Conservation (phyloP, 1,140 invertebrate species). For the Nautilus pompilius region DNA sequence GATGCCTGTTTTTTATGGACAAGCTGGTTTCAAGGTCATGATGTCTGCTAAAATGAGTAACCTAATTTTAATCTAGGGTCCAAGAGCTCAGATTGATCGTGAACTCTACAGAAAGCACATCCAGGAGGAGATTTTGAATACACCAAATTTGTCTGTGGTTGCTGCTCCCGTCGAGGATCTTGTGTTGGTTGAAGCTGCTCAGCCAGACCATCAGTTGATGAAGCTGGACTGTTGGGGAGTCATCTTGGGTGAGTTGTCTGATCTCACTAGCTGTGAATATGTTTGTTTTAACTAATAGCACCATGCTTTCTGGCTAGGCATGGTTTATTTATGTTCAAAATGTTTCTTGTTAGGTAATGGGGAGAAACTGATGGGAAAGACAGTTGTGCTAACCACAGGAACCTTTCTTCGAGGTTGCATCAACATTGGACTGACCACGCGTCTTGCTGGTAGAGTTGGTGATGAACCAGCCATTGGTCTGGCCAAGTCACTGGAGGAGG, state of each 20-base stretch:
- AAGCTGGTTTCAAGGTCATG: no score
- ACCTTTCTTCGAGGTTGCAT: slow-evolving; percentile 90
- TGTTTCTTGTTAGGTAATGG: slow-evolving; percentile 34
- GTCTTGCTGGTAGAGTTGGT: slow-evolving; percentile 81
- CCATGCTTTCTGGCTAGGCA: no score
- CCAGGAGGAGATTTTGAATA: slow-evolving; percentile 73
- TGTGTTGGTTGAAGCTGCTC: slow-evolving; percentile 59
- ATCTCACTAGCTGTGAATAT: not conserved
- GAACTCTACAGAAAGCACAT: slow-evolving; percentile 76
- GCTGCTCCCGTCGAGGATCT: slow-evolving; percentile 83
- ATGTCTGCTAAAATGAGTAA: no score
- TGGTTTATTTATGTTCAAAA: not conserved
- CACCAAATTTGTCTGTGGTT: slow-evolving; percentile 68
- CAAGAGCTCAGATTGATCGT: slow-evolving; percentile 87
- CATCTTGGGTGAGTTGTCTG: slow-evolving; percentile 61
- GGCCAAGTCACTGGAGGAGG: slow-evolving; percentile 71
- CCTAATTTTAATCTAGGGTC: no score
- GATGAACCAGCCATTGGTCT: slow-evolving; percentile 80
- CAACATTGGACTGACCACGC: slow-evolving; percentile 76
- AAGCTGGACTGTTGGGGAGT: slow-evolving; percentile 62
- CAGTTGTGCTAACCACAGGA: slow-evolving; percentile 86
- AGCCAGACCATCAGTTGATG: slow-evolving; percentile 19
- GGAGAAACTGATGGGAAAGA: slow-evolving; percentile 61
- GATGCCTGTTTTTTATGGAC: no score
- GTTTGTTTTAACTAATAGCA: not conserved